Evolutionary conservation across 2,888 invertebrate genomes (phyloP).

Genomic region (Sericinus montela): DNA sequence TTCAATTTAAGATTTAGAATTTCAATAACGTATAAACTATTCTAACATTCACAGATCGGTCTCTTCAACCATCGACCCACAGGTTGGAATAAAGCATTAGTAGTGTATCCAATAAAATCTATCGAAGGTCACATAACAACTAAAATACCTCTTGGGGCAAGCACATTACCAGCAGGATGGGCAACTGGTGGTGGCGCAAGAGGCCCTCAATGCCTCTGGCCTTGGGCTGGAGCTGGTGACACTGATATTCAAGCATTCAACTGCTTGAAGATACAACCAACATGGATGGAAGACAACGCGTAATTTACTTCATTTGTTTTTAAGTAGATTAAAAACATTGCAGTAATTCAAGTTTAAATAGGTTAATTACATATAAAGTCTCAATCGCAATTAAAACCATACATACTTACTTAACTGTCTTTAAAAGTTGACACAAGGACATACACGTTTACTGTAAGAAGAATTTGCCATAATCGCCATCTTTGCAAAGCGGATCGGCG

Average conservation of each 20-base stretch:
- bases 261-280: slow-evolving; percentile 89
- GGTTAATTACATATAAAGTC: too few relatives aligned
- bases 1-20: too few relatives aligned
- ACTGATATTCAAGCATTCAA: slow-evolving; percentile 80
- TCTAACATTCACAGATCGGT: slow-evolving; percentile 51
- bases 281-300: slow-evolving; percentile 88
- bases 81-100: slow-evolving; percentile 61
- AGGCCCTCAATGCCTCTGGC: slow-evolving; percentile 81
- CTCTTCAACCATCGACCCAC: slow-evolving; percentile 54
- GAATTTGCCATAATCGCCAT: too few relatives aligned
- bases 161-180: slow-evolving; percentile 81
- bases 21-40: too few relatives aligned
- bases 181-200: slow-evolving; percentile 51
- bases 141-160: slow-evolving; percentile 74
- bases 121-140: slow-evolving; percentile 70
- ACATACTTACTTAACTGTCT: too few relatives aligned
- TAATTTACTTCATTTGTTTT: slow-evolving; percentile 27
- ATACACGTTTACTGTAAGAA: too few relatives aligned
- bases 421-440: too few relatives aligned
- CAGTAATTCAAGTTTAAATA: too few relatives aligned
- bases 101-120: slow-evolving; percentile 46
- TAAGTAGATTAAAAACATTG: too few relatives aligned
- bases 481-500: too few relatives aligned
- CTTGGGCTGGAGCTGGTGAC: slow-evolving; percentile 84
- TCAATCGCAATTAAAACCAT: too few relatives aligned